phyloP scores from a whole-genome alignment of 1,140 invertebrate species.

The Condylostylus longicornis region DNA sequence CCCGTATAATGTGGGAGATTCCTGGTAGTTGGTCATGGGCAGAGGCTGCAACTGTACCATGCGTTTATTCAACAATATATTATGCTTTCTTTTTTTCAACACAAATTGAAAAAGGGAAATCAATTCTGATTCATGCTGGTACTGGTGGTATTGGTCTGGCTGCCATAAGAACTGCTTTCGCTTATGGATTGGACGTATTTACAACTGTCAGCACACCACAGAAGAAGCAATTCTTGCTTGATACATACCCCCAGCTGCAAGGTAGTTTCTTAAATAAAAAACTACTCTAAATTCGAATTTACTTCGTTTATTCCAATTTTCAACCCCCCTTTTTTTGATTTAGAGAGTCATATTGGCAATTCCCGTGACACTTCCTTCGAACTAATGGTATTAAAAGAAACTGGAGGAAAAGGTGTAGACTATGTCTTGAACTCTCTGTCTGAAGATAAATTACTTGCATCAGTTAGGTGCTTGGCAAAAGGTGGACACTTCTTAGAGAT shows the following conservation, averaged over 20 bases:
- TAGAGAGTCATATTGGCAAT: conserved; percentile 43
- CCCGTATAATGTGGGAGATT: conserved; percentile 52
- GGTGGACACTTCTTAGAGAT: conserved; percentile 61
- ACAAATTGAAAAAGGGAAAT: conserved; percentile 49
- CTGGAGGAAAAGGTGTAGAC: conserved; percentile 47
- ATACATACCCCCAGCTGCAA: conserved; percentile 49
- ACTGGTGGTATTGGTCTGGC: conserved; percentile 78
- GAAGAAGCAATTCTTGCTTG: conserved; percentile 62
- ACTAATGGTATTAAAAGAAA: conserved; percentile 39
- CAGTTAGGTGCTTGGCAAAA: conserved; percentile 57
- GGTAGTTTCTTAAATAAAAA: conserved; percentile 20
- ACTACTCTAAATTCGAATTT: not conserved
- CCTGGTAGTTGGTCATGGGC: conserved; percentile 70
- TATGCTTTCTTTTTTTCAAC: conserved; percentile 58
- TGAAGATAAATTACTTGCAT: conserved; percentile 51
- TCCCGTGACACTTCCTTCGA: conserved; percentile 48
- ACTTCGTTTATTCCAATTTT: not conserved
- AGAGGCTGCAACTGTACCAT: conserved; percentile 77
- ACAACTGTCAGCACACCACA: conserved; percentile 59
- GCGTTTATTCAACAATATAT: conserved; percentile 70
- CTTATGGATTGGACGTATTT: conserved; percentile 51
- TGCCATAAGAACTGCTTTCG: conserved; percentile 62
- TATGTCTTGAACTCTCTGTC: conserved; percentile 50
- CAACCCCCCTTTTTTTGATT: conserved; percentile 6
- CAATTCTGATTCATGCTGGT: conserved; percentile 73